Conservation (phyloP, 1,140 invertebrate species). For the Scaptomyza graminum region DNA sequence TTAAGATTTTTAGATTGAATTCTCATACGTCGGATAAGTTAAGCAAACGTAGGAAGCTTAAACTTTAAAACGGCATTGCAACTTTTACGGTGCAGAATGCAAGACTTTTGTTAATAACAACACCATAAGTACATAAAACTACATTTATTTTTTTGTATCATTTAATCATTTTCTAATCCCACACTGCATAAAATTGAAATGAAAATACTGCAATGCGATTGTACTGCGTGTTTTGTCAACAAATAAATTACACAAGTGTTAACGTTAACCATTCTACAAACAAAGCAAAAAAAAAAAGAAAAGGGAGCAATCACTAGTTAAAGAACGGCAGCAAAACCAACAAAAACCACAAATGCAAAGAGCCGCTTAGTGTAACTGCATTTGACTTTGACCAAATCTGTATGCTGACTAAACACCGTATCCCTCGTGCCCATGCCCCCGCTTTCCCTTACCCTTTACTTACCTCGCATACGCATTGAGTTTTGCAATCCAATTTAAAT, state of each 20-base stretch:
- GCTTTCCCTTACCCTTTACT: conserved; percentile 48
- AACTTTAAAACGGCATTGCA: too few species aligned
- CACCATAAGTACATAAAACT: too few species aligned
- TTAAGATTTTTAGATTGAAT: conserved; percentile 6
- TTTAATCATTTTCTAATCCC: too few species aligned
- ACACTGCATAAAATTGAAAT: conserved; percentile 43
- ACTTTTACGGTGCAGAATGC: too few species aligned
- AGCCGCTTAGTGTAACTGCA: conserved; percentile 55
- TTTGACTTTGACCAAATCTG: conserved; percentile 53
- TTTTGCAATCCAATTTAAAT: conserved; percentile 88
- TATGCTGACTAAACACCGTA: not conserved
- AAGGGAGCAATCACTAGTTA: conserved; percentile 52
- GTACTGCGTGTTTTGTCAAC: conserved; percentile 2
- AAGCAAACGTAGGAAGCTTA: too few species aligned
- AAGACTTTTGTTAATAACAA: too few species aligned
- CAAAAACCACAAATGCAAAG: conserved; percentile 19
- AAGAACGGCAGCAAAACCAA: conserved; percentile 28
- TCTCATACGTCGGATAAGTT: too few species aligned
- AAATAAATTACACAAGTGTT: conserved; percentile 44
- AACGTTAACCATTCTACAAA: conserved; percentile 38
- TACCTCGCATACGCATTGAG: conserved; percentile 89
- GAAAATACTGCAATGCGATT: conserved; percentile 45
- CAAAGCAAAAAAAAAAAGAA: conserved; percentile 10
- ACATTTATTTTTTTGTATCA: too few species aligned
- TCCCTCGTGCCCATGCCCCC: not conserved